Evolutionary conservation across 1,140 invertebrate genomes (phyloP).

Genomic region (Microvelia longipes): DNA sequence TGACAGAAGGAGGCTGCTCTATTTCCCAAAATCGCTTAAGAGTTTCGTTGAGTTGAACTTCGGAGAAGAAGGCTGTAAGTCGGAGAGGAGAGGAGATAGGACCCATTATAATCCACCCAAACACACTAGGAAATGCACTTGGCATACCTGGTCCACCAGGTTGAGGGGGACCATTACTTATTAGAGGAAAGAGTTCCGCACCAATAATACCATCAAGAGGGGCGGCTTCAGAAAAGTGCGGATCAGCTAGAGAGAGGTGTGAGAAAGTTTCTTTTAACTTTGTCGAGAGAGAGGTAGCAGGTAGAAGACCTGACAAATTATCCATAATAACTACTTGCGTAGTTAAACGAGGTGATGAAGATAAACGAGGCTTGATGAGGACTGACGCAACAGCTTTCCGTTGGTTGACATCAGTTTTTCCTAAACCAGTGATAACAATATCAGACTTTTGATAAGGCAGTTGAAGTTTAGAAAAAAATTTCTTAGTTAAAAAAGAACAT

Average conservation of each 20-base stretch:
- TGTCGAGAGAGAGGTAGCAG: neutral
- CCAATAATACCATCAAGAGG: neutral
- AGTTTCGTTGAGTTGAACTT: neutral
- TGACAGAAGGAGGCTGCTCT: neutral
- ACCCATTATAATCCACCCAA: neutral
- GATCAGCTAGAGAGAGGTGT: neutral
- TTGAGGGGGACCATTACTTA: neutral
- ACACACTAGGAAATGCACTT: neutral
- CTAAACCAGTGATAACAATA: neutral
- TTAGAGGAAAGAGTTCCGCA: neutral
- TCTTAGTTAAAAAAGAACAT: neutral
- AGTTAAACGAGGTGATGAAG: neutral
- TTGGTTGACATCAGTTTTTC: neutral
- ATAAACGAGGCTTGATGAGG: neutral
- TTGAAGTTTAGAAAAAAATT: neutral
- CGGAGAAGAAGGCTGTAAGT: neutral
- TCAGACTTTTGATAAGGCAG: neutral
- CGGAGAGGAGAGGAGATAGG: neutral
- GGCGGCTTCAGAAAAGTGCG: neutral
- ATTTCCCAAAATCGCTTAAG: neutral
- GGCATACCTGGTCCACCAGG: neutral
- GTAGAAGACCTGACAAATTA: neutral
- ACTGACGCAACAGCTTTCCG: neutral
- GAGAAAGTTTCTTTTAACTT: neutral
- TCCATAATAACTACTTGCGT: neutral